phyloP scores from a whole-genome alignment of 2,888 invertebrate species.

The Troglohyphantes excavatus region DNA sequence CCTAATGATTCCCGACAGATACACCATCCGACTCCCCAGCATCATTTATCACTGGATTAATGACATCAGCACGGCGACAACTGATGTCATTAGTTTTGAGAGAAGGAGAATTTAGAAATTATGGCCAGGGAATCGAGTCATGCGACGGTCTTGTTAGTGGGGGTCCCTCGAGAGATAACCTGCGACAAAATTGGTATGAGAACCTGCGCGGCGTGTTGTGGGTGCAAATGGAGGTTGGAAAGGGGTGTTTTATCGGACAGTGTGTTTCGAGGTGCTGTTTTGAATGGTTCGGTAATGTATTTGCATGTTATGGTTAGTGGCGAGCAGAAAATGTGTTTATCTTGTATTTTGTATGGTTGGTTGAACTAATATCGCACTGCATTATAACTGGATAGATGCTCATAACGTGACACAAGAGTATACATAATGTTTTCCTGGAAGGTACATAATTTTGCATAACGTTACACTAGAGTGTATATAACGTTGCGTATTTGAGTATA shows the following conservation, averaged over 20 bases:
- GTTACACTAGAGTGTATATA: no score
- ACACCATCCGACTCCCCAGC: slow-evolving; percentile 36
- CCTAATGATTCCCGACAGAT: slow-evolving; percentile 46
- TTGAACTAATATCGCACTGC: no score
- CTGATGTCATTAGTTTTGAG: slow-evolving; percentile 42
- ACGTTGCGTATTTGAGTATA: no score
- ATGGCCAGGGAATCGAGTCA: slow-evolving; percentile 40
- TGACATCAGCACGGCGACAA: slow-evolving; percentile 55
- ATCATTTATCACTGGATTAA: slow-evolving; percentile 70
- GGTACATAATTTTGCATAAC: no score
- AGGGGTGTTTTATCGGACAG: neutral
- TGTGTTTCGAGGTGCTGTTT: neutral
- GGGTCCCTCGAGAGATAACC: slow-evolving; percentile 16
- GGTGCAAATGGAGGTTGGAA: neutral
- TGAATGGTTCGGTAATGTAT: neutral
- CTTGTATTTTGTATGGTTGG: no score
- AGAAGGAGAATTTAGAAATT: slow-evolving; percentile 62
- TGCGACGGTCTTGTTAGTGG: slow-evolving; percentile 55
- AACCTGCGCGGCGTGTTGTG: slow-evolving; percentile 1
- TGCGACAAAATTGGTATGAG: neutral
- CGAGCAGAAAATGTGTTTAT: no score
- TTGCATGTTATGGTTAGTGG: neutral
- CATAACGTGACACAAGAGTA: no score
- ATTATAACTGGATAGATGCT: no score
- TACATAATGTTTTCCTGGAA: no score